A percentile compares a stretch with the other conserved stretches of the same genome.
Evolutionary conservation across 2,888 invertebrate species (phyloP).

Genomic region (Cactoblastis cactorum): DNA sequence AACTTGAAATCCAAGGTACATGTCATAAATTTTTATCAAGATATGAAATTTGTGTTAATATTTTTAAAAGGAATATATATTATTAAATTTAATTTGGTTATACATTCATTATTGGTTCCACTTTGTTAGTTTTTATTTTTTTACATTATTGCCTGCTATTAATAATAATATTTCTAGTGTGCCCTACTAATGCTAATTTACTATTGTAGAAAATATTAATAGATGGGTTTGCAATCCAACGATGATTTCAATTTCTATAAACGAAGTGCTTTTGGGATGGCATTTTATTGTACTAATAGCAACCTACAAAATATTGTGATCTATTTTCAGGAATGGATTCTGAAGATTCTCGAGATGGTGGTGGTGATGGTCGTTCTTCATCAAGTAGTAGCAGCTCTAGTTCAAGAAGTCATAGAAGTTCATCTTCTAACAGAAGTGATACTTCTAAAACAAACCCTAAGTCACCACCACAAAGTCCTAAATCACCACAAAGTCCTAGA

Average conservation of each 20-base stretch:
- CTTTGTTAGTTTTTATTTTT: not conserved
- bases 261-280: constrained; percentile 31
- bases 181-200: not conserved
- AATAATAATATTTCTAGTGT: not conserved
- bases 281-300: constrained; percentile 15
- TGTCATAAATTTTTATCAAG: not conserved
- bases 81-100: too few relatives aligned
- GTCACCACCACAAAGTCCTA: constrained; percentile 38
- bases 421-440: constrained; percentile 61
- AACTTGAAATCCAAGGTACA: not conserved
- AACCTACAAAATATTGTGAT: constrained; percentile 33
- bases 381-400: constrained; percentile 74
- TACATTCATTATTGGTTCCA: not conserved
- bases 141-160: constrained; percentile 5
- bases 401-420: constrained; percentile 64
- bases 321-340: constrained; percentile 79
- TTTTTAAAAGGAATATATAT: too few relatives aligned
- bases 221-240: too few relatives aligned
- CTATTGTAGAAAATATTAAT: not conserved
- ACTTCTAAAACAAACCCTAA: constrained; percentile 60
- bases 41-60: too few relatives aligned
- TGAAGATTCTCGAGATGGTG: constrained; percentile 79
- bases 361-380: constrained; percentile 60
- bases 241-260: too few relatives aligned
- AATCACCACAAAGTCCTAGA: constrained; percentile 27